Evolutionary conservation across 2,113 vertebrate genomes (phyloP), one percentile per base, ranked within the genome.

Genomic region (Phaethon lepturus): DNA sequence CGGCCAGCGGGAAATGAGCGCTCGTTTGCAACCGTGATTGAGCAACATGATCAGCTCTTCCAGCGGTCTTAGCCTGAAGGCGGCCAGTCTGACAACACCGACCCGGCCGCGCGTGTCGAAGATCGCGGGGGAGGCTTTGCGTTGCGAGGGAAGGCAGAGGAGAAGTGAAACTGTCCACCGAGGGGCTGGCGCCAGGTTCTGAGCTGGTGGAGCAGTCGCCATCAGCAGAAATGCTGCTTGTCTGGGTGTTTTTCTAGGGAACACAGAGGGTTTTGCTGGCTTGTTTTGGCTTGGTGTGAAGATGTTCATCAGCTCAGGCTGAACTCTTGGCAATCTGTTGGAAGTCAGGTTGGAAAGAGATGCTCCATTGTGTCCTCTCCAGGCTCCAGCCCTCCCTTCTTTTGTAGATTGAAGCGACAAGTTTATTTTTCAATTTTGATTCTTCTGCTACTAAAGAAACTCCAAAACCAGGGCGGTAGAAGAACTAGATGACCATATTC

Each of bases 1-100:
- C 75, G 78, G 96, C 90, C 95, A 95, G 97, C 72, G 96, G 96
- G 97, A 98, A 98, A 95, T 80, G 94, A 95, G 93, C 1, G 78
- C 95, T 97, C 59, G 53, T 98, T 98, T 97, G 96, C 95, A 97
- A 96, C 98, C 90, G 47, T 88, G 93, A 89, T 96, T 82, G 96
- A 90, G 90, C 96, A 97, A 90, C 44, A 15, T 2, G 60, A 94
- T 96, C 95, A 11, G 91, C 87, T 94, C 67, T 95, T 96, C 90
- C 56, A 47, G 66, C 38, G 11, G 4, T 78, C 80, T 91, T 60
- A 72, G 91, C 80, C 94, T 93, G 88, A 60, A 53, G 86, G 83
- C 45, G 26, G 56, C 58, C 29, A 14, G 76, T 42, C 89, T 50
- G 87, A 33, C 82, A 81, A 68, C 69, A 14, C 24, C 3, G 40